Percentiles rank a stretch among this genome's conserved stretches.
Evolutionary conservation across 2,797 vertebrate genomes (phyloP).

Genomic region (Clarias fuscus): DNA sequence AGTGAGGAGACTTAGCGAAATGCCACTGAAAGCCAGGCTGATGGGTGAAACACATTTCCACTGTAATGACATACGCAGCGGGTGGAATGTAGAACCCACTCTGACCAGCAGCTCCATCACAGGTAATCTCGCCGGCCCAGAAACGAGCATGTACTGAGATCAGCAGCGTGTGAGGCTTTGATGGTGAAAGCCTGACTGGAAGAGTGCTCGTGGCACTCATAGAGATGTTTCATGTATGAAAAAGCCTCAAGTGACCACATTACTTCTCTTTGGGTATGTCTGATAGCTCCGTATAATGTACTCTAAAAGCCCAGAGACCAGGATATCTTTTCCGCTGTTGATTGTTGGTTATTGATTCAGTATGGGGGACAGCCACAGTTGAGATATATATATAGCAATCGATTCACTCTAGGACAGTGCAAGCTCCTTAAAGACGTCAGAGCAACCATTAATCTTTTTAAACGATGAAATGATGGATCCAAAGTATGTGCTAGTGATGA

Average conservation of each 20-base stretch:
- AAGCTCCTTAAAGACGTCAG: conserved; percentile 21
- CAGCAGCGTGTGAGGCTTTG: conserved; percentile 51
- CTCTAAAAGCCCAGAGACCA: conserved; percentile 82
- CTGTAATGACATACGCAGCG: conserved; percentile 59
- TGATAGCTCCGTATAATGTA: conserved; percentile 69
- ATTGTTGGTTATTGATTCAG: conserved; percentile 83
- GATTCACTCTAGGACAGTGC: conserved; percentile 5
- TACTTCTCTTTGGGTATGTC: conserved; percentile 54
- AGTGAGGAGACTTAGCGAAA: conserved; percentile 38
- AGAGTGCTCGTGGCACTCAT: conserved; percentile 56
- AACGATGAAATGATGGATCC: not conserved
- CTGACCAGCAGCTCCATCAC: conserved; percentile 53
- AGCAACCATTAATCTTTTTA: conserved; percentile 24
- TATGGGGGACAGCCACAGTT: conserved; percentile 76
- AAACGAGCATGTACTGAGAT: conserved; percentile 43
- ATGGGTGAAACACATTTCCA: conserved; percentile 59
- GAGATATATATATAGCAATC: conserved; percentile 20
- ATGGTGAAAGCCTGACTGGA: conserved; percentile 61
- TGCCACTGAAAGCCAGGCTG: conserved; percentile 45
- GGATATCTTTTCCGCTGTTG: conserved; percentile 72
- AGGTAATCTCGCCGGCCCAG: conserved; percentile 56
- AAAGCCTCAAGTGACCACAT: conserved; percentile 61
- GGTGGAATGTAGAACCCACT: conserved; percentile 47
- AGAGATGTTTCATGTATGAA: conserved; percentile 58
- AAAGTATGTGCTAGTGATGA: not conserved